Evolutionary conservation across 1,140 invertebrate species (phyloP).

Genomic region (Caerostris extrusa): DNA sequence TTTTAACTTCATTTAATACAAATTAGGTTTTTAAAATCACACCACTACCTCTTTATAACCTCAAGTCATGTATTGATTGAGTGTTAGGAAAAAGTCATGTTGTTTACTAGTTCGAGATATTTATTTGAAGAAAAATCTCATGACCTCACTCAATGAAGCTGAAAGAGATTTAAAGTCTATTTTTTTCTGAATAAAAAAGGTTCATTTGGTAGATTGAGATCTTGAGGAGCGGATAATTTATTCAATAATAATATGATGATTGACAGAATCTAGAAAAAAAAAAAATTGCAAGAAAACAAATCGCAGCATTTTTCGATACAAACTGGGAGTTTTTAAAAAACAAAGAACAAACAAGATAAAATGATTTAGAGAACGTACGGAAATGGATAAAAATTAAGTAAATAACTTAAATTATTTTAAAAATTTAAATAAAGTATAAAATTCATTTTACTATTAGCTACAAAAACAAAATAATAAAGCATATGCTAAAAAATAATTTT

Average conservation of each 20-base stretch:
- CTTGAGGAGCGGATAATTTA: background rate
- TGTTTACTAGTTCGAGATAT: background rate
- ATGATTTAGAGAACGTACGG: too few species aligned
- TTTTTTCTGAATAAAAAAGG: background rate
- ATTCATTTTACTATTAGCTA: too few species aligned
- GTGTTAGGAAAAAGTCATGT: background rate
- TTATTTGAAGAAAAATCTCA: background rate
- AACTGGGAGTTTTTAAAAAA: too few species aligned
- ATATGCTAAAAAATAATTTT: too few species aligned
- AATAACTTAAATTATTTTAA: too few species aligned
- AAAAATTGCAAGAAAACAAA: background rate
- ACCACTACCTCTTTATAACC: background rate
- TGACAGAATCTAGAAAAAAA: background rate
- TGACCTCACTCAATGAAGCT: background rate
- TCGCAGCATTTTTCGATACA: background rate
- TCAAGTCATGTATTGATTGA: background rate
- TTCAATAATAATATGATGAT: background rate
- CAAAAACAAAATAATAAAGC: too few species aligned
- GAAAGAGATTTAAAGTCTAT: background rate
- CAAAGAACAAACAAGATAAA: too few species aligned
- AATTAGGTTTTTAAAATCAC: background rate
- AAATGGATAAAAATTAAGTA: too few species aligned
- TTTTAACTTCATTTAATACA: background rate
- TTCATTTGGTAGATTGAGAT: background rate
- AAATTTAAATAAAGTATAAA: too few species aligned